These are phyloP conservation scores for Gila orcuttii DNA, from an alignment of 2,113 vertebrate species.

Conservation along the genomic window DNA sequence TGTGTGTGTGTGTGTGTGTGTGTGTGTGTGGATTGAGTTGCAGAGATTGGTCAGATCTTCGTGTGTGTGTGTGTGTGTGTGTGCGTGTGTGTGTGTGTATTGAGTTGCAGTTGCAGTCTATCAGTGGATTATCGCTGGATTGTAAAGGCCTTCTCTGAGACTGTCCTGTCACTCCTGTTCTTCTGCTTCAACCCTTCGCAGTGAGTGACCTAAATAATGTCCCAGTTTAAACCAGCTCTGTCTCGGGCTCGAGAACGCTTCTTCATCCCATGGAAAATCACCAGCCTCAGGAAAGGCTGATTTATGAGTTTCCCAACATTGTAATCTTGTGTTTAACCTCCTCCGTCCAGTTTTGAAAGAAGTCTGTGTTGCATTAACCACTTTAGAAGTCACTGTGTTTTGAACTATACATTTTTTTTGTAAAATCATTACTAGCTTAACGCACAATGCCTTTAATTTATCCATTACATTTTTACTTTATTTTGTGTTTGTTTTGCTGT, in stretches of 20 bases:
- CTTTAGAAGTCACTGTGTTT: not conserved
- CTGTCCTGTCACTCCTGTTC: not conserved
- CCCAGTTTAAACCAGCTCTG: not conserved
- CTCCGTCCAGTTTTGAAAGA: not conserved
- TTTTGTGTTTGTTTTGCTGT: not conserved
- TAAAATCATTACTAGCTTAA: not conserved
- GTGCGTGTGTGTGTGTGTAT: too few relatives aligned
- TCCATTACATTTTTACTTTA: not conserved
- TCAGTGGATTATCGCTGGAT: not conserved
- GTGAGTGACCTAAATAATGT: conserved; percentile 8
- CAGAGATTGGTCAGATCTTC: too few relatives aligned
- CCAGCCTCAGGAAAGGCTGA: not conserved
- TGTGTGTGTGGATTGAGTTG: too few relatives aligned
- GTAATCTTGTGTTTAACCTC: not conserved
- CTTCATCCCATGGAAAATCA: not conserved
- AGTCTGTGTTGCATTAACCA: not conserved
- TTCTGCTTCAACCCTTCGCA: not conserved
- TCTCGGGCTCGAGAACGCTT: not conserved
- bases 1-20: too few relatives aligned
- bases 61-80: too few relatives aligned
- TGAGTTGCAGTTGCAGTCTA: not conserved
- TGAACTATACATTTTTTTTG: too few relatives aligned
- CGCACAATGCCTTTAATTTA: not conserved
- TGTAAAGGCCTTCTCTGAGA: too few relatives aligned
- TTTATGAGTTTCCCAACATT: not conserved